Percentiles rank a stretch among this genome's conserved stretches.
phyloP scores from a whole-genome alignment of 1,140 invertebrate species.

The Cepaea nemoralis region DNA sequence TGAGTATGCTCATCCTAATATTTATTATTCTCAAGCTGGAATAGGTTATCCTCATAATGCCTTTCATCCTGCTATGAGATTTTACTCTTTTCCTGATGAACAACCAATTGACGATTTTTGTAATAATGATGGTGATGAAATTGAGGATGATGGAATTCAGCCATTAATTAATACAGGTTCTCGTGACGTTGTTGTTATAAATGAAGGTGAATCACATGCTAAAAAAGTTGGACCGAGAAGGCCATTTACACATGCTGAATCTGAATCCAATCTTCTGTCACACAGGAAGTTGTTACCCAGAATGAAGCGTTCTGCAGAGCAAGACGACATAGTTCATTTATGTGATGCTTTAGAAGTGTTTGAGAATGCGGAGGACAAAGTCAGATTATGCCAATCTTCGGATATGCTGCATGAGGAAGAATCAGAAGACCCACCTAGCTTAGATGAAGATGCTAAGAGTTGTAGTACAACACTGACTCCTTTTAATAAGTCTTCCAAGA shows the following conservation, averaged over 20 bases:
- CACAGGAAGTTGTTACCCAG: conserved; percentile 33
- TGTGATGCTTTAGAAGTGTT: conserved; percentile 52
- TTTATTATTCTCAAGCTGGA: conserved; percentile 57
- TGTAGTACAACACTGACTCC: not conserved
- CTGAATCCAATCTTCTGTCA: conserved; percentile 47
- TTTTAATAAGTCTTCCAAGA: conserved; percentile 37
- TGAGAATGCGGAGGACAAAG: conserved; percentile 45
- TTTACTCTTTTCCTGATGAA: conserved; percentile 21
- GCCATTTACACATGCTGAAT: conserved; percentile 50
- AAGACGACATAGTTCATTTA: conserved; percentile 53
- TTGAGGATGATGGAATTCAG: not conserved
- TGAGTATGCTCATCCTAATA: conserved; percentile 57
- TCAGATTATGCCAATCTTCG: conserved; percentile 24
- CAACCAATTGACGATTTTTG: not conserved
- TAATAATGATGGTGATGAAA: not conserved
- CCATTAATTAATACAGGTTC: not conserved
- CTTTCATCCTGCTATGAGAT: conserved; percentile 49
- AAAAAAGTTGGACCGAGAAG: conserved; percentile 28
- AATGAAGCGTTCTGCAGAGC: conserved; percentile 56
- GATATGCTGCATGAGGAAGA: conserved; percentile 10
- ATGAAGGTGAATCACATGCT: not conserved
- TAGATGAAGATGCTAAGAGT: not conserved
- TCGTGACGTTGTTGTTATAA: conserved; percentile 15
- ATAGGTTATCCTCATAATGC: conserved; percentile 60
- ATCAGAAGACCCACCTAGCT: conserved; percentile 2